These are phyloP conservation scores for Mamestra configurata DNA, from an alignment of 1,140 invertebrate species.

Conservation along the genomic window DNA sequence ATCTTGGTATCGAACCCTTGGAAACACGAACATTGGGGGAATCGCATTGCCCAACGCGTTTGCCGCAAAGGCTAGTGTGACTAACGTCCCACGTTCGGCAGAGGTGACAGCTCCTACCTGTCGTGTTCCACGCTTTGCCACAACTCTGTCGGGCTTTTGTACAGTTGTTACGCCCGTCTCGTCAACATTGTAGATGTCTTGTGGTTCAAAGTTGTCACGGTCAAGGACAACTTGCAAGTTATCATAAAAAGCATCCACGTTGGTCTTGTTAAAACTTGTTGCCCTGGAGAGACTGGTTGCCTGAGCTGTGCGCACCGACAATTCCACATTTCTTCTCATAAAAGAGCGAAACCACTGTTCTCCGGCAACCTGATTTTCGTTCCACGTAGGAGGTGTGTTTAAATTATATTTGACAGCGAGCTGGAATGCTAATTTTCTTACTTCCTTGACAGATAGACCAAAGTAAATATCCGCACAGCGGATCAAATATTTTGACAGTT, in stretches of 20 bases:
- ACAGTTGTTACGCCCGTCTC: too few species aligned
- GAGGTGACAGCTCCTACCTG: constrained; percentile 83
- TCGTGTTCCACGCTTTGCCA: constrained; percentile 77
- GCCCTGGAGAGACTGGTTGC: constrained; percentile 82
- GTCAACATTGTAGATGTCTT: constrained; percentile 69
- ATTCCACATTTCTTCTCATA: constrained; percentile 78
- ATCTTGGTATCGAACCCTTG: constrained; percentile 71
- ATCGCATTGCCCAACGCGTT: constrained; percentile 37
- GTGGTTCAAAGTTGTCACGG: constrained; percentile 57
- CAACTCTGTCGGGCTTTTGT: constrained; percentile 61
- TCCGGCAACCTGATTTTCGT: constrained; percentile 72
- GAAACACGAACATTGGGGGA: constrained; percentile 61
- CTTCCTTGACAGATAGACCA: constrained; percentile 71
- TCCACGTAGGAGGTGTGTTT: constrained; percentile 64
- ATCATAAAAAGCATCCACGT: constrained; percentile 69
- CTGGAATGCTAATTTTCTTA: constrained; percentile 78
- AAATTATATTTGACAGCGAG: constrained; percentile 69
- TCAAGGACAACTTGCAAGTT: constrained; percentile 70
- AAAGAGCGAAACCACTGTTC: constrained; percentile 84
- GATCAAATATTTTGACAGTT: too few species aligned
- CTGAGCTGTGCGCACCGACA: constrained; percentile 80
- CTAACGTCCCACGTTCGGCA: constrained; percentile 79
- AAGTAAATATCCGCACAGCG: too few species aligned
- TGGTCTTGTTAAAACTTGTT: constrained; percentile 85
- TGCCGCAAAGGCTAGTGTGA: constrained; percentile 71